Evolutionary conservation across 2,888 invertebrate species (phyloP).

Genomic region (Pediacus dermestoides): DNA sequence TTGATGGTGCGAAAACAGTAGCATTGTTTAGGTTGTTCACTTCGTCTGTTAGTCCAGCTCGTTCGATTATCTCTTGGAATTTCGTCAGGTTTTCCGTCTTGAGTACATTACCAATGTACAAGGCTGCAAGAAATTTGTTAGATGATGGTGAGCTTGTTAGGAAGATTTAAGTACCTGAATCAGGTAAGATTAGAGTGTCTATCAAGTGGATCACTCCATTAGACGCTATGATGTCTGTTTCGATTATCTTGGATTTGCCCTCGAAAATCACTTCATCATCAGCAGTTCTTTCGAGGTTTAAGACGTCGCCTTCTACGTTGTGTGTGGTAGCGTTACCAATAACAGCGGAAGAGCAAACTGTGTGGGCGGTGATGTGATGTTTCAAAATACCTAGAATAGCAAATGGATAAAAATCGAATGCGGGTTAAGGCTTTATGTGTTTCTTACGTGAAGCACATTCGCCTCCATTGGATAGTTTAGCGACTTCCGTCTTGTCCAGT

Average conservation of each 20-base stretch:
- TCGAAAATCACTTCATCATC: constrained; percentile 57
- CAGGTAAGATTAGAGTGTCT: constrained; percentile 63
- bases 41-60: constrained; percentile 55
- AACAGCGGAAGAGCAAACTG: constrained; percentile 64
- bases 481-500: constrained; percentile 52
- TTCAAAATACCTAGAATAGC: constrained; percentile 64
- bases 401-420: constrained; percentile 37
- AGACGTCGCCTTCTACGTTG: constrained; percentile 52
- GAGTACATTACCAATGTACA: constrained; percentile 50
- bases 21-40: constrained; percentile 57
- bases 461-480: constrained; percentile 56
- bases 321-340: constrained; percentile 53
- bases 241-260: constrained; percentile 56
- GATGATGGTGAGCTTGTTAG: too few species aligned
- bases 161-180: too few species aligned
- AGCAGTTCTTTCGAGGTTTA: constrained; percentile 52
- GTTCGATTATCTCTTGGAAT: constrained; percentile 55
- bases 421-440: constrained; percentile 5
- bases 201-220: constrained; percentile 73
- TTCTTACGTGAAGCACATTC: constrained; percentile 59
- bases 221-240: constrained; percentile 62
- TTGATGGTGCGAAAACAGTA: constrained; percentile 63
- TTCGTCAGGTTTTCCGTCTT: constrained; percentile 59
- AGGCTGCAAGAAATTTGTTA: too few species aligned
- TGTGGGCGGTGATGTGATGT: constrained; percentile 64